Percentiles rank a stretch among this genome's conserved stretches.
Conservation (phyloP, 2,888 invertebrate genomes). For the Allophyes oxyacanthae region DNA sequence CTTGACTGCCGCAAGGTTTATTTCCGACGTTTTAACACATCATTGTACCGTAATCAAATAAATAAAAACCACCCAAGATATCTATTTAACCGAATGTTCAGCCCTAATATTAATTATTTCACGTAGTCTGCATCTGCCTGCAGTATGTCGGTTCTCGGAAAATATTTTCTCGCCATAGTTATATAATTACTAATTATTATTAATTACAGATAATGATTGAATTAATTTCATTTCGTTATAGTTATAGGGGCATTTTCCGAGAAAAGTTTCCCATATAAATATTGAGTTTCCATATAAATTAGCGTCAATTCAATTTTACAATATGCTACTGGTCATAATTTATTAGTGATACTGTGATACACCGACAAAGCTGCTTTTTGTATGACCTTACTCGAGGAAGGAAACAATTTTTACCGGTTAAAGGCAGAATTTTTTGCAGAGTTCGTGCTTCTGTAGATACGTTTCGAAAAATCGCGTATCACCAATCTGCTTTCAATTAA, state of each 20-base stretch:
- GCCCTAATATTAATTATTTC: no score
- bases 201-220: no score
- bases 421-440: conserved; percentile 57
- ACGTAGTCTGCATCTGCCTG: no score
- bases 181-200: no score
- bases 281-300: conserved; percentile 12
- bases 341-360: conserved; percentile 24
- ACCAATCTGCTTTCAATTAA: conserved; percentile 33
- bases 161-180: no score
- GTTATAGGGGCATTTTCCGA: no score
- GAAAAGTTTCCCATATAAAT: no score
- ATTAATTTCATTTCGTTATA: no score
- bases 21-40: conserved; percentile 42
- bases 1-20: conserved; percentile 55
- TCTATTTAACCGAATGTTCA: no score
- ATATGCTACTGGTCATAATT: conserved; percentile 25
- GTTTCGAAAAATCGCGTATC: conserved; percentile 24
- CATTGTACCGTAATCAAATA: conserved; percentile 19
- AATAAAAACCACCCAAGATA: conserved; percentile 13
- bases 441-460: conserved; percentile 30
- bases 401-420: conserved; percentile 69
- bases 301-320: conserved; percentile 18
- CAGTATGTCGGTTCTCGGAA: no score
- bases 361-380: conserved; percentile 30
- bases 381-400: conserved; percentile 60